Evolutionary conservation across 2,888 invertebrate species (phyloP).

Genomic region (Zhuqinia jingwanae): DNA sequence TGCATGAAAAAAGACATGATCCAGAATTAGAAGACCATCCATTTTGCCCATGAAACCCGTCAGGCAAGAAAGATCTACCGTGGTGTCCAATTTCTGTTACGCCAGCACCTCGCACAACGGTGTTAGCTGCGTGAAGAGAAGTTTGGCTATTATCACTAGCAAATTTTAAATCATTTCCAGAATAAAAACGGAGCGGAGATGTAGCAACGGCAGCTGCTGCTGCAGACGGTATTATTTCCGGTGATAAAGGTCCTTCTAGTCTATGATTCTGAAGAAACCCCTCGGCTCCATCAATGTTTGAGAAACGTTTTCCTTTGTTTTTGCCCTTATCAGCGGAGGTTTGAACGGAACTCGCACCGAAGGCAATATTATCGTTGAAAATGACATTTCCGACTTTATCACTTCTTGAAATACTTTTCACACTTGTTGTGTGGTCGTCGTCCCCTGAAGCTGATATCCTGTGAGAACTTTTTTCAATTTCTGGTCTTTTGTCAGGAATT

Average conservation of each 20-base stretch:
- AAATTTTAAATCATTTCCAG: constrained; percentile 44
- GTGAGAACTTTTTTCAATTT: constrained; percentile 32
- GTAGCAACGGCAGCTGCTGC: constrained; percentile 36
- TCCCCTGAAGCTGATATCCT: background rate
- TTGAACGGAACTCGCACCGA: constrained; percentile 43
- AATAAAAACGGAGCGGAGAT: background rate
- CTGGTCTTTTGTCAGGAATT: constrained; percentile 19
- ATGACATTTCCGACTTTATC: constrained; percentile 67
- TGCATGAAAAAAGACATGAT: constrained; percentile 64
- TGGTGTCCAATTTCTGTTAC: constrained; percentile 34
- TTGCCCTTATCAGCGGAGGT: constrained; percentile 5
- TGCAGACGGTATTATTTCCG: constrained; percentile 42
- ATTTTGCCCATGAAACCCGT: background rate
- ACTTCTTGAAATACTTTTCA: constrained; percentile 31
- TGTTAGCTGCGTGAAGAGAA: constrained; percentile 2
- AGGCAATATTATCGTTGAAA: constrained; percentile 64
- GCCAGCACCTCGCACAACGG: constrained; percentile 12
- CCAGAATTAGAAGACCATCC: constrained; percentile 66
- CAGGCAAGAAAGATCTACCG: constrained; percentile 16
- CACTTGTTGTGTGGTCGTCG: background rate
- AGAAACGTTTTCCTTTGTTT: constrained; percentile 36
- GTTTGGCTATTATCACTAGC: constrained; percentile 36
- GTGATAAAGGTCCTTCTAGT: constrained; percentile 58
- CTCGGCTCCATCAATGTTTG: constrained; percentile 49
- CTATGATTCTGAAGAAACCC: constrained; percentile 66